Conservation (phyloP, 2,888 invertebrate species). For the Spialia ferax region DNA sequence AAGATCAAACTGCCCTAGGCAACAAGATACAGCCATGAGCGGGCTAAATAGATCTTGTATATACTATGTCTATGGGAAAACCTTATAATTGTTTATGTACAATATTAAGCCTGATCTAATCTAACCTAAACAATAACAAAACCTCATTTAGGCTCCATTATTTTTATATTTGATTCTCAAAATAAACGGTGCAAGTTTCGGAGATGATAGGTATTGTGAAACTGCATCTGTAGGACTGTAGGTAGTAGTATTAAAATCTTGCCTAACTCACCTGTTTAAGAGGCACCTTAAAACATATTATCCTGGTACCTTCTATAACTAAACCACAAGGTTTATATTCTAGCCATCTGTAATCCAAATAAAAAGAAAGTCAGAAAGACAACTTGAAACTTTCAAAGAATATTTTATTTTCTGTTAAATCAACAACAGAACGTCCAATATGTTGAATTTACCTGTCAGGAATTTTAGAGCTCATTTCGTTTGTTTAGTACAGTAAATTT, state of each 20-base stretch:
- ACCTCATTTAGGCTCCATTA: too few relatives aligned
- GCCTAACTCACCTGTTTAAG: constrained; percentile 66
- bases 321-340: constrained; percentile 88
- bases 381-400: neutral
- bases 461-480: constrained; percentile 53
- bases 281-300: constrained; percentile 93
- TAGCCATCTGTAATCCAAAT: constrained; percentile 86
- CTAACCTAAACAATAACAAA: too few relatives aligned
- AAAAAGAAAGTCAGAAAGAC: neutral
- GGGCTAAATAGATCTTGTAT: too few relatives aligned
- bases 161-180: too few relatives aligned
- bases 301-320: constrained; percentile 89
- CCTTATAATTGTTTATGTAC: too few relatives aligned
- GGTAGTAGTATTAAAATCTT: neutral
- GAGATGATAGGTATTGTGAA: neutral
- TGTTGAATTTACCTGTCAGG: constrained; percentile 63
- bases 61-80: too few relatives aligned
- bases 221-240: neutral
- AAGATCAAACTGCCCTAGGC: too few relatives aligned
- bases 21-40: too few relatives aligned
- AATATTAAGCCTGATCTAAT: too few relatives aligned
- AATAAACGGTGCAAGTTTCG: too few relatives aligned
- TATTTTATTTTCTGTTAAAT: neutral
- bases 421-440: too few relatives aligned
- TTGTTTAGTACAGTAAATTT: neutral